These are phyloP conservation scores for Beaufortia kweichowensis DNA, from an alignment of 2,113 vertebrate genomes.

Conservation along the genomic window DNA sequence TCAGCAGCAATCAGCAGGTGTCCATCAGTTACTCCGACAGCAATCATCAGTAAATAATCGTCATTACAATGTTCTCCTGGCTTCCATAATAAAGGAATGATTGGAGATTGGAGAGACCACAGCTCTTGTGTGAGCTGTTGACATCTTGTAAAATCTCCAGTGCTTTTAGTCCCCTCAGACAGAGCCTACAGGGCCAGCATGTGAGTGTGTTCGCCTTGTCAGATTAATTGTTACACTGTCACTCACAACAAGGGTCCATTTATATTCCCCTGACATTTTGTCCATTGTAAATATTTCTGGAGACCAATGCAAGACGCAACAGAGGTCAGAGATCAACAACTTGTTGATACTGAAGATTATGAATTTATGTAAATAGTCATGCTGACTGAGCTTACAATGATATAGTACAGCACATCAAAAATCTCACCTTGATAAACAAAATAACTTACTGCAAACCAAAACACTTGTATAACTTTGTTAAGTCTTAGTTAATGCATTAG, in stretches of 20 bases:
- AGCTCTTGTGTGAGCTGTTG: neutral
- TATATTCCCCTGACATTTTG: conserved; percentile 31
- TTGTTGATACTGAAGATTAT: neutral
- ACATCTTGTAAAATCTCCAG: neutral
- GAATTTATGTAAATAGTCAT: no score
- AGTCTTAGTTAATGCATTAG: no score
- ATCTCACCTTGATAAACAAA: no score
- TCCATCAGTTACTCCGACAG: neutral
- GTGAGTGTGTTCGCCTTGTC: conserved; percentile 42
- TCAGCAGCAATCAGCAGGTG: neutral
- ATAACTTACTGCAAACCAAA: no score
- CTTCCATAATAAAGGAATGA: neutral
- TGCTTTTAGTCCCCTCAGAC: neutral
- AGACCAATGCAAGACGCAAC: neutral
- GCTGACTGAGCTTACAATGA: no score
- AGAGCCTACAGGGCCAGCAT: conserved; percentile 17
- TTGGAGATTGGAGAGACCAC: neutral
- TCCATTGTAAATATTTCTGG: conserved; percentile 21
- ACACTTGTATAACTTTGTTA: no score
- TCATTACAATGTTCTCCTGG: neutral
- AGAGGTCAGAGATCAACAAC: neutral
- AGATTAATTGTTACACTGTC: conserved; percentile 50
- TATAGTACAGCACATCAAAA: no score
- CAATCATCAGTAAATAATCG: neutral
- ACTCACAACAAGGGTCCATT: conserved; percentile 28